A percentile compares a stretch with the other conserved stretches of the same genome.
phyloP scores from a whole-genome alignment of 2,888 invertebrate genomes.

The Xanthorhoe designata region DNA sequence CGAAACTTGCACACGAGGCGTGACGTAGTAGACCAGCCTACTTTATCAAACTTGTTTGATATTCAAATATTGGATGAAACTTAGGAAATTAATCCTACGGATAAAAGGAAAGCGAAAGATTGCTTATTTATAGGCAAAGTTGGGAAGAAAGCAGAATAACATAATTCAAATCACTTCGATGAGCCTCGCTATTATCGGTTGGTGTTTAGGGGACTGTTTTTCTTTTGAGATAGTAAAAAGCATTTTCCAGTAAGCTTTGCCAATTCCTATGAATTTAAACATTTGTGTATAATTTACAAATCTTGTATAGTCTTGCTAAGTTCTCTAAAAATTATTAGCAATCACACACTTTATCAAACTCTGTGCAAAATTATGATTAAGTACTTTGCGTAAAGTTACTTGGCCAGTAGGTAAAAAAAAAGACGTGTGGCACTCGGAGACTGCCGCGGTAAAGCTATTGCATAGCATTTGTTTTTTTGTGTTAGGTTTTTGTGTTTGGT shows the following conservation, averaged over 20 bases:
- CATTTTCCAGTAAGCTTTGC: not conserved
- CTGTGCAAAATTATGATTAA: too few relatives aligned
- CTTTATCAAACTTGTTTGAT: conserved; percentile 36
- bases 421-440: too few relatives aligned
- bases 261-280: too few relatives aligned
- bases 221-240: not conserved
- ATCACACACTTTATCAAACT: too few relatives aligned
- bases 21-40: conserved; percentile 23
- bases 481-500: too few relatives aligned
- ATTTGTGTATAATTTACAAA: too few relatives aligned
- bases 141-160: conserved; percentile 52
- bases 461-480: too few relatives aligned
- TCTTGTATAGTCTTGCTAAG: too few relatives aligned
- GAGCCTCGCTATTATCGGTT: conserved; percentile 45
- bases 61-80: conserved; percentile 34
- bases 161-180: conserved; percentile 49
- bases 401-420: too few relatives aligned
- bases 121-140: conserved; percentile 45
- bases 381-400: too few relatives aligned
- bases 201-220: not conserved
- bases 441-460: too few relatives aligned
- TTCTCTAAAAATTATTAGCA: too few relatives aligned
- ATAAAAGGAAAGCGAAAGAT: conserved; percentile 42
- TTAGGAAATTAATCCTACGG: conserved; percentile 35
- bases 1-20: conserved; percentile 33